Evolutionary conservation across 2,888 invertebrate species (phyloP).

Genomic region (Cremastinae sp.): DNA sequence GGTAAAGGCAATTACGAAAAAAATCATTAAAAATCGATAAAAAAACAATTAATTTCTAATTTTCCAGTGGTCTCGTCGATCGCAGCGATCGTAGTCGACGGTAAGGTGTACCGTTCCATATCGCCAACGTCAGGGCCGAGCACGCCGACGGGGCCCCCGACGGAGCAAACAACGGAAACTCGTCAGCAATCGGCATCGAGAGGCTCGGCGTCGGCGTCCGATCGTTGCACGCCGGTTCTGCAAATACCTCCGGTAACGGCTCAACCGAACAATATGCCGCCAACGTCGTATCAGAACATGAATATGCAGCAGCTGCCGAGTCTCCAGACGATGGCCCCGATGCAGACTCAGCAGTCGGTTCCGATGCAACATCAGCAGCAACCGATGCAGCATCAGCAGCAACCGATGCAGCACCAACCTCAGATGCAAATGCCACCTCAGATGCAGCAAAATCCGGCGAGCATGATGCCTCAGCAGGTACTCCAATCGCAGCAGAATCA

Average conservation of each 20-base stretch:
- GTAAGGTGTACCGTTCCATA: slow-evolving; percentile 86
- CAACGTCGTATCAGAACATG: slow-evolving; percentile 63
- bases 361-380: slow-evolving; percentile 75
- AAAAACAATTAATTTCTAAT: neutral
- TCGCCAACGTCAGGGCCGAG: slow-evolving; percentile 71
- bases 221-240: slow-evolving; percentile 57
- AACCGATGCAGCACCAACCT: slow-evolving; percentile 69
- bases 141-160: slow-evolving; percentile 68
- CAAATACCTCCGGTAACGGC: slow-evolving; percentile 62
- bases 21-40: neutral
- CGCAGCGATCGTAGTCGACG: slow-evolving; percentile 92
- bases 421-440: slow-evolving; percentile 65
- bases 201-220: slow-evolving; percentile 61
- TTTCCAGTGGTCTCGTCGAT: slow-evolving; percentile 88
- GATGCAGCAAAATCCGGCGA: slow-evolving; percentile 72
- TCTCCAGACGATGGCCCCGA: slow-evolving; percentile 56
- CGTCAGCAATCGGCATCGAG: slow-evolving; percentile 71
- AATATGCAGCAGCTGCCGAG: slow-evolving; percentile 63
- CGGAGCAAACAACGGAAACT: slow-evolving; percentile 77
- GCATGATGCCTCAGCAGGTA: slow-evolving; percentile 71
- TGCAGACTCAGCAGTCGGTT: slow-evolving; percentile 72
- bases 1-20: slow-evolving; percentile 81
- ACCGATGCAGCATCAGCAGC: slow-evolving; percentile 71
- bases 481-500: slow-evolving; percentile 73
- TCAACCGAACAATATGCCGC: slow-evolving; percentile 60